These are phyloP conservation scores for Cheumatopsyche charites DNA, from an alignment of 1,140 invertebrate genomes.

Conservation along the genomic window DNA sequence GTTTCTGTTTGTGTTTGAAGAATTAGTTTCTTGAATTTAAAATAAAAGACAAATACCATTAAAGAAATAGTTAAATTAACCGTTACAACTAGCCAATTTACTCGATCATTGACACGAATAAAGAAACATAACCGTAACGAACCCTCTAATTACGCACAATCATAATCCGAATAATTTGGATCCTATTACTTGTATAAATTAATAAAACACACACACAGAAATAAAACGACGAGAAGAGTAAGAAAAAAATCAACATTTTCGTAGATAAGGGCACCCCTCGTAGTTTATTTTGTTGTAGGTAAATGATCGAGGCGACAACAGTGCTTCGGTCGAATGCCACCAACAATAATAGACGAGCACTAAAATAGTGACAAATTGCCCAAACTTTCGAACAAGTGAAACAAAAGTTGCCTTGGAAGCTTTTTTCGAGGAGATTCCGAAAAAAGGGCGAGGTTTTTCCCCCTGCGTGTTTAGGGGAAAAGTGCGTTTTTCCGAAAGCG, in stretches of 20 bases:
- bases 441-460: no score
- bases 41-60: neutral
- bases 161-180: conserved; percentile 9
- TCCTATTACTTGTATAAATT: conserved; percentile 12
- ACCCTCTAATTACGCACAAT: conserved; percentile 22
- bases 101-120: neutral
- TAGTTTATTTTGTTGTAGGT: conserved; percentile 26
- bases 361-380: conserved; percentile 32
- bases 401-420: neutral
- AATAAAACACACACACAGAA: conserved; percentile 9
- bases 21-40: neutral
- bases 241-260: conserved; percentile 9
- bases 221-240: neutral
- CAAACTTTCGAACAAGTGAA: conserved; percentile 15
- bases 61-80: conserved; percentile 2
- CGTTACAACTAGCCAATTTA: conserved; percentile 10
- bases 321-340: conserved; percentile 22
- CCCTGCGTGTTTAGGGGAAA: no score
- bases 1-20: neutral
- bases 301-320: conserved; percentile 5
- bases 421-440: neutral
- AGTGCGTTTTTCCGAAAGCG: no score
- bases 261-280: conserved; percentile 18
- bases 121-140: neutral
- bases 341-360: conserved; percentile 34